These are phyloP conservation scores for Sander lucioperca DNA, from an alignment of 2,113 vertebrate species.

Conservation along the genomic window DNA sequence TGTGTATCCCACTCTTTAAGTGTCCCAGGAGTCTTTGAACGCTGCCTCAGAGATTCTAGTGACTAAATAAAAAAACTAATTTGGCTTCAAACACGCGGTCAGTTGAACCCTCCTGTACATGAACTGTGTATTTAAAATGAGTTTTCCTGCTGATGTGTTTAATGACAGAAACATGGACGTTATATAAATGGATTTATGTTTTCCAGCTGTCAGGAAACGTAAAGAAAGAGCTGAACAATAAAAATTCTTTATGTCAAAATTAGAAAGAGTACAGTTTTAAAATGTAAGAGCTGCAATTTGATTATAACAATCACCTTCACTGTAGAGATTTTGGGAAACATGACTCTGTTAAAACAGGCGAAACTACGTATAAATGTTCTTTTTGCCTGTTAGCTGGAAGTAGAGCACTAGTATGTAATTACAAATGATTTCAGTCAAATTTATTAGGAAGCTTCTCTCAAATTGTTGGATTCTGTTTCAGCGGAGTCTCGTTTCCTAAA, in stretches of 20 bases:
- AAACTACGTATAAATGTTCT: neutral
- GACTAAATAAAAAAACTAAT: too few species aligned
- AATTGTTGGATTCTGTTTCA: too few species aligned
- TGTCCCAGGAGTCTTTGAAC: neutral
- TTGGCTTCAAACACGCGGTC: neutral
- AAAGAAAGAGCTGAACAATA: neutral
- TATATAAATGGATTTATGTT: neutral
- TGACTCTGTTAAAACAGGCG: neutral
- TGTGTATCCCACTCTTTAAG: too few species aligned
- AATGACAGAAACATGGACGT: neutral
- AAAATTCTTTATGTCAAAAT: conserved; percentile 5
- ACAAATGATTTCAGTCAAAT: too few species aligned
- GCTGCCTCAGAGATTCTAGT: neutral
- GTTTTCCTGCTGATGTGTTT: neutral
- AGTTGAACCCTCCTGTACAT: neutral
- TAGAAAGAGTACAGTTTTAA: neutral
- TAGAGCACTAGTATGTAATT: too few species aligned
- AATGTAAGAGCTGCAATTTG: neutral
- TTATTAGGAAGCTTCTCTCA: too few species aligned
- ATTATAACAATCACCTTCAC: neutral
- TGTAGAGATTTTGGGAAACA: neutral
- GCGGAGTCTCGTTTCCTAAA: neutral
- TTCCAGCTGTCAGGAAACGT: neutral
- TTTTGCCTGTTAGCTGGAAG: neutral
- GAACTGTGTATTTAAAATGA: neutral